A percentile compares a stretch with the other conserved stretches of the same genome.
phyloP scores from a whole-genome alignment of 2,113 vertebrate genomes.

The Crotalus horridus region DNA sequence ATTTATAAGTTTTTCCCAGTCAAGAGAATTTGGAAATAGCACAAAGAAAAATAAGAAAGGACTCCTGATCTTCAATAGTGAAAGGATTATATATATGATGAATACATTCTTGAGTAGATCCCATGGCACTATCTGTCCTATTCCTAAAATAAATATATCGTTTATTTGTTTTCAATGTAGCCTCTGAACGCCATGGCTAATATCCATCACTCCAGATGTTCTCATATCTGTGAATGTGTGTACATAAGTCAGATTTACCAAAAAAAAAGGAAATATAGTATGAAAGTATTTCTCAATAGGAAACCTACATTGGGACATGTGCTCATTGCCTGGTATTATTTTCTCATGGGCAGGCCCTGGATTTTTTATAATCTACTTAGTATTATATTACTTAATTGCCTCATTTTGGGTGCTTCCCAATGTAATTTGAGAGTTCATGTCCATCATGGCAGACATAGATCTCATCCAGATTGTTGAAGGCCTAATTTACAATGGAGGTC shows the following conservation, averaged over 20 bases:
- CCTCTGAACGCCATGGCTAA: neutral
- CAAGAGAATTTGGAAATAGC: neutral
- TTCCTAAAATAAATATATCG: neutral
- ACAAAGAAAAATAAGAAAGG: neutral
- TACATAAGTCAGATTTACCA: neutral
- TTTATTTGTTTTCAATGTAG: neutral
- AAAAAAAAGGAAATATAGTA: neutral
- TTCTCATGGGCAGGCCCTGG: neutral
- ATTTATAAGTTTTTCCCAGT: neutral
- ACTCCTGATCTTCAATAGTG: neutral
- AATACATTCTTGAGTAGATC: neutral
- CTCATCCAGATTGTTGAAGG: neutral
- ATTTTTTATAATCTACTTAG: neutral
- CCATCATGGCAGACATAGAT: neutral
- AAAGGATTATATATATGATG: neutral
- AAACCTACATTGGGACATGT: neutral
- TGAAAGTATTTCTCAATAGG: neutral
- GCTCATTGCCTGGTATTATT: neutral
- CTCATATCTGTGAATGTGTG: neutral
- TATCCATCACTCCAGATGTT: neutral
- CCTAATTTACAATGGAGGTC: neutral
- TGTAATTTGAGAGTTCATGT: neutral
- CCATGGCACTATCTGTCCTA: neutral
- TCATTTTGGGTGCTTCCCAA: neutral
- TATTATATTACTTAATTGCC: neutral